Base-by-base conservation (phyloP, 1,140 invertebrate species). In the Dolichoris vasculosae region DNA sequence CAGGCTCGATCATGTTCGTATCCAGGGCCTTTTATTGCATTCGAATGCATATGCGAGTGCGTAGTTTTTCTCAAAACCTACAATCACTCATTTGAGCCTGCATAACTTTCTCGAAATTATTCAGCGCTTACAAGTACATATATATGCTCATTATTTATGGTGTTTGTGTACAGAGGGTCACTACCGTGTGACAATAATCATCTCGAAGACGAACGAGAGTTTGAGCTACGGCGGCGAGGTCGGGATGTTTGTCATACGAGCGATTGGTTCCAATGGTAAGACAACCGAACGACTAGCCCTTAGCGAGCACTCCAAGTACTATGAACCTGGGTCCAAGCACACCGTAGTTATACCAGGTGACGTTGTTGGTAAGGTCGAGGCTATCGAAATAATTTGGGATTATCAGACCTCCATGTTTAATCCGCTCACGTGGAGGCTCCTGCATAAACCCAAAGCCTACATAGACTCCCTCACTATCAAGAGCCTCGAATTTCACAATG, bases 391-490 rank as follows among this genome's bases (percentile, higher is more conserved):
- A 1, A 94, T 96, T 87, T 97, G 96, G 96, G 95, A 95, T 87
- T 97, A 97, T 87, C 95, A 96, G 85, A 96, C 95, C 1, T 97
- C 95, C 80, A 89, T 97, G 15, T 95, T 97, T 84, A 97, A 97
- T 91, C 96, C 97, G 0, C 94, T 97, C 63, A 97, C 97, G 0
- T 97, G 97, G 97, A 94, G 97, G 82, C 91, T 97, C 9, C 91
- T 97, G 15, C 94, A 95, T 80, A 95, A 95, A 30, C 96, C 97
- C 0, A 94, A 95, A 80, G 95, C 96, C 59, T 96, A 96, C 88
- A 91, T 97, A 46, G 95, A 95, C 48, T 95, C 95, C 73, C 90
- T 97, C n/a, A 94, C 94, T 32, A 92, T 97, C 51, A 95, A 96
- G 82, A 95, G 94, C n/a, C 91, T 97, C 86, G 96, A 97, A 91